These are phyloP conservation scores for Antigone vipio DNA, from an alignment of 2,113 vertebrate species.

Conservation along the genomic window DNA sequence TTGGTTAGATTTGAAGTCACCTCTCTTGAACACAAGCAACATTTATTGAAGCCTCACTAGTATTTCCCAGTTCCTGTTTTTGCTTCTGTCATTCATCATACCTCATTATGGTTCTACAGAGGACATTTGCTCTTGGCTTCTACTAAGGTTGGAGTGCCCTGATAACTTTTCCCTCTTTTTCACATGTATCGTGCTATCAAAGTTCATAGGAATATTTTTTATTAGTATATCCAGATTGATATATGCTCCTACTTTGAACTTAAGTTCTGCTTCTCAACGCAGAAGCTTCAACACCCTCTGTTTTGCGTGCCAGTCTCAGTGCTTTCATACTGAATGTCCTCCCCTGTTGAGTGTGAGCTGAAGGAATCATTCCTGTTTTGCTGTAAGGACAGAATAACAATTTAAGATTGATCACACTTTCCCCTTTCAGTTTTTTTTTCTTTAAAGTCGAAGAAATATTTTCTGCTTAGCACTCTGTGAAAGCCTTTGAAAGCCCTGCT, in stretches of 20 bases:
- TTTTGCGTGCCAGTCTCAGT: fast-evolving
- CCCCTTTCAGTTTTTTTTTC: not conserved
- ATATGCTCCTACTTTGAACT: not conserved
- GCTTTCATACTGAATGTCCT: not conserved
- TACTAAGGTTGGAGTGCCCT: not conserved
- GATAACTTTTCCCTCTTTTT: not conserved
- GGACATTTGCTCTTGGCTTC: not conserved
- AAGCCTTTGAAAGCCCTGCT: not conserved
- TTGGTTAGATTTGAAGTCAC: not conserved
- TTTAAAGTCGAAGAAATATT: not conserved
- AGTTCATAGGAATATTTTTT: not conserved
- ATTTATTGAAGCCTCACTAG: not conserved
- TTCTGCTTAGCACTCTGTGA: not conserved
- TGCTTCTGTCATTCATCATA: not conserved
- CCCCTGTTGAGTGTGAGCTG: not conserved
- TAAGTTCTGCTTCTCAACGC: not conserved
- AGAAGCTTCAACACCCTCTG: not conserved
- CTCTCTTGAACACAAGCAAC: not conserved
- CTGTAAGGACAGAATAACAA: not conserved
- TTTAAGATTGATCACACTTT: not conserved
- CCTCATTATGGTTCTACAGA: not conserved
- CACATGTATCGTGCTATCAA: fast-evolving
- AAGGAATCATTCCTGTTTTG: not conserved
- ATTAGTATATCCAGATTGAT: not conserved
- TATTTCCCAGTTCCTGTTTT: not conserved